Percentiles rank a stretch among this genome's conserved stretches.
Conservation (phyloP, 2,113 vertebrate genomes). For the Pseudorasbora parva region DNA sequence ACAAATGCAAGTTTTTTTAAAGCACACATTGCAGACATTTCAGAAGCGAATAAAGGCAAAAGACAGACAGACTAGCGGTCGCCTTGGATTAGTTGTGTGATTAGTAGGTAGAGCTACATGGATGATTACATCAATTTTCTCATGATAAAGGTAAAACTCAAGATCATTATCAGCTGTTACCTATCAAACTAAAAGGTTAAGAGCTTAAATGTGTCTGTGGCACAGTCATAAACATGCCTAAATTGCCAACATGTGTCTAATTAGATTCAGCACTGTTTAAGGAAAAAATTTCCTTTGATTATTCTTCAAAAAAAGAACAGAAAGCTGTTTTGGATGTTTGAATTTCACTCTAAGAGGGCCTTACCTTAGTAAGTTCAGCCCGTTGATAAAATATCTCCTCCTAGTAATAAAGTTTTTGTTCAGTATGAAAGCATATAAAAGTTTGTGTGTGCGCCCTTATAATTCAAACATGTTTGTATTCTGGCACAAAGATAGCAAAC, state of each 20-base stretch:
- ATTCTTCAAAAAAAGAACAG: background rate
- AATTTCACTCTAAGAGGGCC: background rate
- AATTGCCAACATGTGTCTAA: slow-evolving; percentile 50
- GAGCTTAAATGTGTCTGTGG: slow-evolving; percentile 42
- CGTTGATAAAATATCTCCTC: background rate
- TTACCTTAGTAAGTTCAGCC: background rate
- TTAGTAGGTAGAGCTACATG: slow-evolving; percentile 27
- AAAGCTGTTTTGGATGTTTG: slow-evolving; percentile 7
- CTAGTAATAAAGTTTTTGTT: background rate
- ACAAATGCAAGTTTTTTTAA: background rate
- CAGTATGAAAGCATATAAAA: background rate
- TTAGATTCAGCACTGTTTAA: slow-evolving; percentile 20
- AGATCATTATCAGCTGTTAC: slow-evolving; percentile 39
- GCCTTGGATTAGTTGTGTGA: slow-evolving; percentile 16
- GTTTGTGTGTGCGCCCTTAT: background rate
- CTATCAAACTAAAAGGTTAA: slow-evolving; percentile 50
- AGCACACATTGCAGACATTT: background rate
- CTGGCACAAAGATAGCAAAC: background rate
- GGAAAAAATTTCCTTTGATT: background rate
- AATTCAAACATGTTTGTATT: background rate
- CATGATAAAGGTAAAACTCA: slow-evolving; percentile 36
- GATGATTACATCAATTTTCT: slow-evolving; percentile 31
- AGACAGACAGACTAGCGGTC: background rate
- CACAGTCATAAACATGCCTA: slow-evolving; percentile 44
- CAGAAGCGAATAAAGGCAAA: background rate